Conservation (phyloP, 2,888 invertebrate genomes). For the Sabatieria punctata region DNA sequence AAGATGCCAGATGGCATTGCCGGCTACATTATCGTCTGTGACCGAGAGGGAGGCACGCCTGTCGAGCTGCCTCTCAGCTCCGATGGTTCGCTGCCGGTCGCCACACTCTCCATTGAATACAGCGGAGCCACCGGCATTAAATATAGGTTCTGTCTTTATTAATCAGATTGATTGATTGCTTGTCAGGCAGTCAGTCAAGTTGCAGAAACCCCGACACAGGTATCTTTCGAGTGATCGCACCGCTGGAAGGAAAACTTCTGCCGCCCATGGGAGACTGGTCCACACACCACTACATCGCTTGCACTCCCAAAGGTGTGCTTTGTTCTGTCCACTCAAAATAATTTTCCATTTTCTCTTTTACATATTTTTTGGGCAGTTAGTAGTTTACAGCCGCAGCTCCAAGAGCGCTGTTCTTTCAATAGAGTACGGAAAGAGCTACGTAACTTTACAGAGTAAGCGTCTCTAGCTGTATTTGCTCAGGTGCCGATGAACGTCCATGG, state of each 20-base stretch:
- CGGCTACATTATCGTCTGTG: too few species aligned
- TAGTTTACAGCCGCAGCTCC: too few species aligned
- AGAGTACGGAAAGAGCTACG: too few species aligned
- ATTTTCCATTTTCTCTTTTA: too few species aligned
- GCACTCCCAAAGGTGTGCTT: background rate
- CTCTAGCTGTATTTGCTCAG: too few species aligned
- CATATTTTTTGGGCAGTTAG: too few species aligned
- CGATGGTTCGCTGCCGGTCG: background rate
- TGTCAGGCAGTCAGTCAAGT: background rate
- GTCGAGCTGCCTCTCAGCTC: background rate
- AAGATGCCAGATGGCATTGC: too few species aligned
- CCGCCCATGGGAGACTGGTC: conserved; percentile 2
- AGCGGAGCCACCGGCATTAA: conserved; percentile 3
- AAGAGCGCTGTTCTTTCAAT: too few species aligned
- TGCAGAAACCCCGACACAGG: conserved; percentile 6
- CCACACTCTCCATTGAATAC: conserved; percentile 3
- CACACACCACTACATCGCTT: conserved; percentile 1
- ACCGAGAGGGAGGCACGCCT: too few species aligned
- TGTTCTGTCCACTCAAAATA: too few species aligned
- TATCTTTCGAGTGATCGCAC: background rate
- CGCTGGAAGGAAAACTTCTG: background rate
- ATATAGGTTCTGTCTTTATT: background rate
- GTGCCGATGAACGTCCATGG: too few species aligned
- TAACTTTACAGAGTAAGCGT: too few species aligned
- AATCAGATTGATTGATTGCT: background rate